Conservation (phyloP, 1,140 invertebrate species). For the Caenorhabditis inopinata region DNA sequence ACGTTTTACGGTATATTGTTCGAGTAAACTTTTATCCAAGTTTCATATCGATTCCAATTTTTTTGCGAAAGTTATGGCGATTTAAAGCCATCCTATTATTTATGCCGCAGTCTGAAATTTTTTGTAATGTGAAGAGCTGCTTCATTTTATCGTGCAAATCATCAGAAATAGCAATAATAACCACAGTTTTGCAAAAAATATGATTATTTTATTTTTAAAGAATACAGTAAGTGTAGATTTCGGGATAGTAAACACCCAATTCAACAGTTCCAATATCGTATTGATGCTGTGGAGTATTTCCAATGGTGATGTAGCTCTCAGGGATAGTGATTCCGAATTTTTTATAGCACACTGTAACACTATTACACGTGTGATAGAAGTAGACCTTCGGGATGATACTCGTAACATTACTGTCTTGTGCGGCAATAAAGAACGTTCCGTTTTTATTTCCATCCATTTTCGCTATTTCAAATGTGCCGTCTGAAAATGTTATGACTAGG, state of each 20-base stretch:
- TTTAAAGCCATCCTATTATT: too few relatives aligned
- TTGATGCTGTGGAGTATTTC: not conserved
- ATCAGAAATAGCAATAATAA: too few relatives aligned
- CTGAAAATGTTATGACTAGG: not conserved
- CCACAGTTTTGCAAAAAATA: too few relatives aligned
- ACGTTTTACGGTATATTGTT: too few relatives aligned
- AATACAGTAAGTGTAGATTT: not conserved
- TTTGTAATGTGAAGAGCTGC: not conserved
- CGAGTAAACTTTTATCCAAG: too few relatives aligned
- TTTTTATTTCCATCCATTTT: not conserved
- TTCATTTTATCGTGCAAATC: too few relatives aligned
- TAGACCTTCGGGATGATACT: constrained; percentile 26
- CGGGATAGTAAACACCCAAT: not conserved
- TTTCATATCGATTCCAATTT: too few relatives aligned
- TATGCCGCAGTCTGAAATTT: not conserved
- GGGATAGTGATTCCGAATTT: constrained; percentile 25
- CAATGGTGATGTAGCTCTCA: not conserved
- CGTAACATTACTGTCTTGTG: not conserved
- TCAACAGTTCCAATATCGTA: constrained; percentile 35
- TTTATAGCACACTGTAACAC: not conserved
- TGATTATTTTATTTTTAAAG: not conserved
- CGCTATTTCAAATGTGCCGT: not conserved
- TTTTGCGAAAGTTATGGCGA: too few relatives aligned
- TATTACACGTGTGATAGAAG: constrained; percentile 18
- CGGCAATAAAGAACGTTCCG: not conserved